Evolutionary conservation across 1,140 invertebrate species (phyloP), one percentile per base, ranked within the genome.

Genomic region (Ceratosolen fusciceps): DNA sequence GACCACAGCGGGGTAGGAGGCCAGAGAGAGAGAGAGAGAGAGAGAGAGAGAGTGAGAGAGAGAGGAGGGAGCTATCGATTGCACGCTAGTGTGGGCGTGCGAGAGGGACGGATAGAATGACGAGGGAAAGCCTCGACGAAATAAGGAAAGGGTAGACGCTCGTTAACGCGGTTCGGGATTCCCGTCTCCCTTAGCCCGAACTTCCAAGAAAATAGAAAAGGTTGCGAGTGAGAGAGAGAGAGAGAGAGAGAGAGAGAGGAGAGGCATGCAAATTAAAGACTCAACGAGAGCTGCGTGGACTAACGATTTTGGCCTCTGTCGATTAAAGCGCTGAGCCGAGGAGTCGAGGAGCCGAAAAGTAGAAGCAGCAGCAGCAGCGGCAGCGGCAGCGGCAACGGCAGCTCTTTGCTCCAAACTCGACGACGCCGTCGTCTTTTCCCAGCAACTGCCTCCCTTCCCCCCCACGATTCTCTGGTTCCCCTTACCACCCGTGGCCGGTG

Each of bases 81-180:
- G n/a, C 58, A 29, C 31, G 31, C 34, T 65, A 37, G 37, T 31
- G 60, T 37, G 34, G 8, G 10, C 19, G 8, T 16, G 60, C 10
- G 34, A 47, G 16, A 60, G 16, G 19, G n/a, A 21, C 37, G 24
- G 56, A 74, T 26, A 24, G 37, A 67, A 34, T 26, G 34, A n/a
- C 24, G 47, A 67, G 26, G 24, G 31, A 74, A 58, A 47, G 37
- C 34, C 26, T 75, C 24, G 26, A 52, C 60, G 43, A 67, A 75
- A 75, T 37, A 60, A 75, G 34, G 74, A 67, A 75, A 75, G 60
- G 58, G 58, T 60, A 75, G 60, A 75, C 39, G 74, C 74, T 75
- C 74, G 74, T 75, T 75, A 75, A 75, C 74, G 60, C 43, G 43
- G 70, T 8, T 52, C 49, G 14, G 26, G 24, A 5, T 43, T 34